Evolutionary conservation across 2,888 invertebrate species (phyloP), one percentile per base, ranked within the genome.

Genomic region (Drosophila formosana): DNA sequence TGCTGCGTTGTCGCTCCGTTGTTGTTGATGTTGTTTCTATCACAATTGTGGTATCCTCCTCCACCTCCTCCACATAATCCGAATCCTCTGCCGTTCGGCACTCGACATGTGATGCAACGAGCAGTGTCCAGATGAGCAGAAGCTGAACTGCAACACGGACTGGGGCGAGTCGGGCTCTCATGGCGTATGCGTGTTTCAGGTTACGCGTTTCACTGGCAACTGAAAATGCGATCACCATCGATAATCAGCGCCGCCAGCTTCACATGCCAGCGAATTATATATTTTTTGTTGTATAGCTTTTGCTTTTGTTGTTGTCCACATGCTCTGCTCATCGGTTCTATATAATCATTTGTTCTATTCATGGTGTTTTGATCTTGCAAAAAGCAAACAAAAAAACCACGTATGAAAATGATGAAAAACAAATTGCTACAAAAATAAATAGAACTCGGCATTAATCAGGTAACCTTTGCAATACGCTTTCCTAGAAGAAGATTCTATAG

Each of bases 321-420:
- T 57, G 57, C 71, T 80, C 80, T 57, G 57, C 71, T 80, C 80
- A 75, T 80, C 68, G 66, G 43, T 52, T 84, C 69, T 82, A 74
- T 83, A 82, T 81, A 80, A 83, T 80, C 80, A 69, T 68, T 72
- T 73, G 66, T 84, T 82, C 73, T 78, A 75, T 85, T 83, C 85
- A 82, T 74, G 83, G 78, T 76, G 73, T 62, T 84, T 82, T 83
- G 80, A 80, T 78, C 80, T 85, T 72, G 78, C 63, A 55, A 78
- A 76, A 67, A 47, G 47, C 58, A 60, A 41, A 41, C 62, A 55
- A 41, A 46, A 56, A 64, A 23, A 23, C 41, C 18, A 7, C 34
- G 9, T 53, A 66, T 25, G 51, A 57, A 62, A 47, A 43, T 45
- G n/a, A 13, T 45, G 43, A 45, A 55, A n/a, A 9, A 47, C 53